Base-by-base conservation (phyloP, 2,888 invertebrate species). In the Muschampia plurimacula region DNA sequence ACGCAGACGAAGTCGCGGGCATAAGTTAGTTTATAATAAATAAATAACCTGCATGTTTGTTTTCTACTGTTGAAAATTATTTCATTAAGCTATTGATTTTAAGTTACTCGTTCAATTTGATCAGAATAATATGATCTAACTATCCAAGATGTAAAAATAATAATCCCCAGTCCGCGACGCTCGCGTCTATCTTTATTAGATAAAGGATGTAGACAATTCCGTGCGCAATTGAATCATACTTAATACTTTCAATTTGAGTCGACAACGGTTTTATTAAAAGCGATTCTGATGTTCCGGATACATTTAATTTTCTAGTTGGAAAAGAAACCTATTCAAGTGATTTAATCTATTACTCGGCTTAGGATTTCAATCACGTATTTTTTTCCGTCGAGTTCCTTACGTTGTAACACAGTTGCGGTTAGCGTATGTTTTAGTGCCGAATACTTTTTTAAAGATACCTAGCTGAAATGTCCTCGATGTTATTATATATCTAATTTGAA, bases 121-220 rank as follows among this genome's bases (percentile, higher is more conserved):
- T 15, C 15, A 49, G 0, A 9, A 41, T 41, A 9, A 41, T 41
- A n/a, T 49, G n/a, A 49, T 44, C 44, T 44, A 55, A 8, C 10
- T 55, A 55, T 22, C 55, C 22, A 55, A 55, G 22, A 55, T 55
- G 55, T 12, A 28, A 57, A 57, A 57, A 57, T 28, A 57, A 57
- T 28, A 55, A 22, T 12, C 12, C 5, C 12, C 0, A 57, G 28
- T 41, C 49, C 44, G 62, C 74, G 65, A 68, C 75, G 64, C 67
- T 68, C 66, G 69, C 65, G 74, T 77, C 76, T 72, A 59, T 78
- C 76, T 76, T 84, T 83, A 86, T 90, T 85, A 82, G 78, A 77
- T 72, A 81, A 83, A 88, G 90, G 90, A 91, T 88, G 86, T 82
- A 76, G 77, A 81, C 86, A 86, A 89, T 90, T 85, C 81, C 76